A percentile compares a stretch with the other conserved stretches of the same genome.
Evolutionary conservation across 2,888 invertebrate species (phyloP).

Genomic region (Argyra leucocephala): DNA sequence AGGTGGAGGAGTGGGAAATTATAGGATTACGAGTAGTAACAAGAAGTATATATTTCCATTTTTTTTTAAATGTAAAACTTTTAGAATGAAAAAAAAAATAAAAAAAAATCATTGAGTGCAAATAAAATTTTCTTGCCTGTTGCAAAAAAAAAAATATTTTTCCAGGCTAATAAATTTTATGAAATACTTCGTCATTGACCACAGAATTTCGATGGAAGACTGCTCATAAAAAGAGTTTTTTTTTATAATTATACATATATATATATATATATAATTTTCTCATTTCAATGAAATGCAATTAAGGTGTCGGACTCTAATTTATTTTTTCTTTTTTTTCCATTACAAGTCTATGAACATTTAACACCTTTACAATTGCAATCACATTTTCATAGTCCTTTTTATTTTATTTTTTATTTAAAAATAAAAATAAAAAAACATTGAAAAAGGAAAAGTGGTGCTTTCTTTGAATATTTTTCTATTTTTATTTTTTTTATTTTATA

Average conservation of each 20-base stretch:
- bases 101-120: no score
- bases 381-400: neutral
- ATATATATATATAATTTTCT: neutral
- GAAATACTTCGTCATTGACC: neutral
- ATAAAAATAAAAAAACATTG: neutral
- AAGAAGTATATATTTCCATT: no score
- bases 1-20: no score
- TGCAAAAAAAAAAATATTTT: neutral
- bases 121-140: neutral
- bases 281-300: neutral
- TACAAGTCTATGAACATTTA: neutral
- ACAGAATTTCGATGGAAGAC: neutral
- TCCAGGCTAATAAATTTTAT: neutral
- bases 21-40: no score
- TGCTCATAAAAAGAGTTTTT: neutral
- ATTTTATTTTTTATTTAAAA: neutral
- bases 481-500: neutral
- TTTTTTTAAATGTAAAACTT: no score
- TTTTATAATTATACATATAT: neutral
- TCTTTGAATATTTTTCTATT: neutral
- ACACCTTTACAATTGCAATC: conserved; percentile 1
- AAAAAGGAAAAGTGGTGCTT: neutral
- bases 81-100: no score
- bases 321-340: neutral
- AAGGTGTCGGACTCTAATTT: neutral